These are phyloP conservation scores for Blastobasis lacticolella DNA, from an alignment of 2,888 invertebrate genomes.

Conservation along the genomic window DNA sequence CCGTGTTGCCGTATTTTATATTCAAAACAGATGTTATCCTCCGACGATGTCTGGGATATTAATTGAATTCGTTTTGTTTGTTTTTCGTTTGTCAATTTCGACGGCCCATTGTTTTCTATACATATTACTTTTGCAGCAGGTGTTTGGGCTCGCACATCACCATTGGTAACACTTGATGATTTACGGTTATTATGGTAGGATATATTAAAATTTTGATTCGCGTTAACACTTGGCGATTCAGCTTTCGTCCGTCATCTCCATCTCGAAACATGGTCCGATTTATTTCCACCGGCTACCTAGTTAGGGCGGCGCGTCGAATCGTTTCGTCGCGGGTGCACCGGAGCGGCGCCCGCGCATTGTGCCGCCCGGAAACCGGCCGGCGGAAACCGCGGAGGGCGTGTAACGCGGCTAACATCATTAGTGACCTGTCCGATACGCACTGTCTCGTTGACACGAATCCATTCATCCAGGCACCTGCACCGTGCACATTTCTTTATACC, in stretches of 20 bases:
- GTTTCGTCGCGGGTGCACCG: slow-evolving; percentile 19
- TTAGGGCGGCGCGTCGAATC: slow-evolving; percentile 35
- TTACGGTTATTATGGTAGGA: too few relatives aligned
- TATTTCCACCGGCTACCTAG: slow-evolving; percentile 14
- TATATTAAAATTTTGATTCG: too few relatives aligned
- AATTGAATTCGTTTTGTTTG: slow-evolving; percentile 62
- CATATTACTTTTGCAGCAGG: slow-evolving; percentile 1
- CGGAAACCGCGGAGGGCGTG: slow-evolving; percentile 48
- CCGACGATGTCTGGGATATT: slow-evolving; percentile 55
- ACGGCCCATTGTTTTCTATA: too few relatives aligned
- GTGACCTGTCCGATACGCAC: slow-evolving; percentile 21
- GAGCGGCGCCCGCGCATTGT: slow-evolving; percentile 27
- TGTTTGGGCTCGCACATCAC: not conserved
- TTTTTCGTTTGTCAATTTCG: slow-evolving; percentile 36
- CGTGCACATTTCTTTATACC: too few relatives aligned
- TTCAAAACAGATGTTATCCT: slow-evolving; percentile 70
- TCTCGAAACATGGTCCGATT: too few relatives aligned
- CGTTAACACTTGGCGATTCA: too few relatives aligned
- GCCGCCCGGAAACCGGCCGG: slow-evolving; percentile 40
- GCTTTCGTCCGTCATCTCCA: too few relatives aligned
- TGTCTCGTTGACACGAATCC: not conserved
- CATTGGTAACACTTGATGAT: too few relatives aligned
- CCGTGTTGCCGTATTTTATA: slow-evolving; percentile 60
- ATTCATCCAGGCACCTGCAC: too few relatives aligned
- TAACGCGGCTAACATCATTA: slow-evolving; percentile 43